Evolutionary conservation across 2,797 vertebrate genomes (phyloP).

Genomic region (Acomys russatus): DNA sequence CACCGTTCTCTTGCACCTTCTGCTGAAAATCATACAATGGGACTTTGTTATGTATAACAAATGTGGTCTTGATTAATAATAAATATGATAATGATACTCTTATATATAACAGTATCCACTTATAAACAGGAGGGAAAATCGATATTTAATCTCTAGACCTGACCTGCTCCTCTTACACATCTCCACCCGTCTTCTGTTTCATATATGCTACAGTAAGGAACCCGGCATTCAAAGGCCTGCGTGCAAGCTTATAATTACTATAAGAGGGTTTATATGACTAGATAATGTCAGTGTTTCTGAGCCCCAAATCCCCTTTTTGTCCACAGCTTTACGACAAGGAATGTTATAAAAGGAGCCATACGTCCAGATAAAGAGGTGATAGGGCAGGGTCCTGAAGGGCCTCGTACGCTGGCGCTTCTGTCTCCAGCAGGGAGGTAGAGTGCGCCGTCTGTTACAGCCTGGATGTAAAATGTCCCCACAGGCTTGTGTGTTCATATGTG

Average conservation of each 20-base stretch:
- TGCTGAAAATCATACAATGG: slow-evolving; percentile 4
- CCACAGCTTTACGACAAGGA: neutral
- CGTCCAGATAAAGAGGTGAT: neutral
- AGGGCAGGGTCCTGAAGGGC: neutral
- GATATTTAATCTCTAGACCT: neutral
- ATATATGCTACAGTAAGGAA: neutral
- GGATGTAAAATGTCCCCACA: neutral
- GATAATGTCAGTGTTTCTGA: slow-evolving; percentile 25
- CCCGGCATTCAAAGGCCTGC: neutral
- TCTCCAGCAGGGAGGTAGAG: neutral
- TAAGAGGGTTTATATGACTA: neutral
- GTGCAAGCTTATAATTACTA: neutral
- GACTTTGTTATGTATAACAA: slow-evolving; percentile 52
- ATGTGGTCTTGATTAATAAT: slow-evolving; percentile 63
- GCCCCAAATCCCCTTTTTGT: neutral
- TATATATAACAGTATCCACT: slow-evolving; percentile 22
- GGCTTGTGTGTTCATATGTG: neutral
- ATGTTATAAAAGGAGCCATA: neutral
- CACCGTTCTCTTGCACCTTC: neutral
- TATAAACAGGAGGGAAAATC: neutral
- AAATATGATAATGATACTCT: slow-evolving; percentile 33
- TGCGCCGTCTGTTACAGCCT: neutral
- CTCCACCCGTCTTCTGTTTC: neutral
- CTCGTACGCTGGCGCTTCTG: neutral
- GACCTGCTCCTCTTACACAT: neutral